A percentile compares a stretch with the other conserved stretches of the same genome.
Evolutionary conservation across 2,888 invertebrate genomes (phyloP).

Genomic region (Sphecodes monilicornis): DNA sequence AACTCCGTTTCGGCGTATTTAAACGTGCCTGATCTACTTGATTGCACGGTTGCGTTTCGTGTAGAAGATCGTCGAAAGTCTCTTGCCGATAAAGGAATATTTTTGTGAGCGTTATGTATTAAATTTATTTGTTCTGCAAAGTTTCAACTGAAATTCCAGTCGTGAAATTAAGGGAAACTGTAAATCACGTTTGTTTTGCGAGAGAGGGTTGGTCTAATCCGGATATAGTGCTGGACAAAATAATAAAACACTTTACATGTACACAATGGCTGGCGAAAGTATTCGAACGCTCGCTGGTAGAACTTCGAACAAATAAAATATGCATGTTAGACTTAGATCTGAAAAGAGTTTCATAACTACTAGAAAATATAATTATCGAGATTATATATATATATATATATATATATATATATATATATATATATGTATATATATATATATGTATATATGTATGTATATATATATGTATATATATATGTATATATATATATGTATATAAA

Average conservation of each 20-base stretch:
- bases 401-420: too few species aligned
- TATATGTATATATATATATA: too few species aligned
- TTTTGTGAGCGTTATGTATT: background rate
- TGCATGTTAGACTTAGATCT: background rate
- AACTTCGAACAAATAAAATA: background rate
- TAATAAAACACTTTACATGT: background rate
- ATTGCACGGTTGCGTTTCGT: conserved; percentile 3
- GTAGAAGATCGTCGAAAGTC: background rate
- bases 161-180: background rate
- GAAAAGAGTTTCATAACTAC: too few species aligned
- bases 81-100: background rate
- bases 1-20: background rate
- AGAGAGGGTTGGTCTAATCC: background rate
- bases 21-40: background rate
- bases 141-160: background rate
- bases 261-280: too few species aligned
- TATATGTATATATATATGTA: too few species aligned
- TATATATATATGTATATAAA: too few species aligned
- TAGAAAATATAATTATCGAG: too few species aligned
- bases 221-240: background rate
- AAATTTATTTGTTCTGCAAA: background rate
- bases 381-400: too few species aligned
- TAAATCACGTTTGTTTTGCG: background rate
- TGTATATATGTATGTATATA: too few species aligned
- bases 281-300: too few species aligned